Evolutionary conservation across 1,140 invertebrate genomes (phyloP), one percentile per base, ranked within the genome.

Genomic region (Doryteuthis pealeii): DNA sequence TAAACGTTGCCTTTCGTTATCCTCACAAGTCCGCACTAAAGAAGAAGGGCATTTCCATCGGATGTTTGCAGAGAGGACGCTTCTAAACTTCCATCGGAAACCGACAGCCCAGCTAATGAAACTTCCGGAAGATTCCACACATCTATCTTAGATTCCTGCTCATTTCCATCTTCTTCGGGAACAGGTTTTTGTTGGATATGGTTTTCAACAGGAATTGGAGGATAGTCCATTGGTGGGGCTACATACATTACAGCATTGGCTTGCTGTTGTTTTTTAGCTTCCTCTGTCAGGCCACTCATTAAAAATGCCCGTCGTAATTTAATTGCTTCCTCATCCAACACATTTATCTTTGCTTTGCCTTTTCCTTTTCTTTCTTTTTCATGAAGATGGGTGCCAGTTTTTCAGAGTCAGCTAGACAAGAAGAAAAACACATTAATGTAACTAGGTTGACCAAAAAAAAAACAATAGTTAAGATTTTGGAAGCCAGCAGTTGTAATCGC

Each of bases 261-360:
- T 18, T 68, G 43, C n/a, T 71, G 71, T 45, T 80, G 81, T 22
- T 76, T 73, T 58, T 80, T 80, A 18, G 84, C 67, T 65, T 81
- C 80, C 2, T 82, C 81, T 58, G 84, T 83, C 2, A 86, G 76
- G 15, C 83, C 83, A 75, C 84, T 85, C 80, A 83, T 82, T 12
- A 86, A 74, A 72, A 86, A 85, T 15, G 80, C 80, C 71, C 79
- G 74, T 72, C 79, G 80, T 30, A 73, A 32, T n/a, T 79, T 77
- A 14, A 78, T 70, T 35, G 75, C 73, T 70, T 83, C 83, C 66
- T 80, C 76, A 74, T 83, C 82, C 35, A 78, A 32, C 32, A 75
- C 45, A 74, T 70, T 33, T 28, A 4, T 33, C 10, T 31, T 18
- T 3, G 10, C 1, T 68, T 68, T 12, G 26, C 18, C 73, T 76